A percentile compares a stretch with the other conserved stretches of the same genome.
Evolutionary conservation across 2,888 invertebrate genomes (phyloP).

Genomic region (Seira sanloemensis): DNA sequence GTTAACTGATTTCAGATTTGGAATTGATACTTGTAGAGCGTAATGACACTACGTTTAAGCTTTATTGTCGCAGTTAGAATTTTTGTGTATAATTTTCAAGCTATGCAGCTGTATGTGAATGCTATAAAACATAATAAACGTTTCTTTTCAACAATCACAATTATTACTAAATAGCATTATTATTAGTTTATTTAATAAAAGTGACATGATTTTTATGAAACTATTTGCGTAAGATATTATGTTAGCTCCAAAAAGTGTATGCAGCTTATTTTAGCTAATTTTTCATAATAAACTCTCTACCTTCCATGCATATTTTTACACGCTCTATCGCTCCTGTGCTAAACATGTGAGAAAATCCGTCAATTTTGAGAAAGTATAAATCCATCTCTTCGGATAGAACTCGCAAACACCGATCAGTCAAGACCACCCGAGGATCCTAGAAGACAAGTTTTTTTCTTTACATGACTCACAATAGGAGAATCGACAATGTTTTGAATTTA

Average conservation of each 20-base stretch:
- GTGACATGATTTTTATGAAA: no score
- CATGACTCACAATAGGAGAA: background rate
- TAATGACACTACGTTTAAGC: no score
- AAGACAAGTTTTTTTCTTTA: background rate
- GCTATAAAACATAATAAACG: background rate
- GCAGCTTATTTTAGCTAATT: no score
- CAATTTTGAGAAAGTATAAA: constrained; percentile 53
- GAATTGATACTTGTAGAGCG: no score
- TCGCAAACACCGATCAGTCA: constrained; percentile 43
- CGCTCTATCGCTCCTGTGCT: constrained; percentile 32
- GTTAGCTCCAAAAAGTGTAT: no score
- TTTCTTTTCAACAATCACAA: no score
- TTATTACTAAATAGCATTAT: no score
- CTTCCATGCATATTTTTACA: constrained; percentile 2
- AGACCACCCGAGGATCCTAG: constrained; percentile 33
- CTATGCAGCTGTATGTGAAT: background rate
- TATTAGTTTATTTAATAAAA: no score
- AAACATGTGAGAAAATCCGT: constrained; percentile 51
- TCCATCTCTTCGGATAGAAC: constrained; percentile 43
- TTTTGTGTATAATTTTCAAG: background rate
- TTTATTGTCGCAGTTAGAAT: no score
- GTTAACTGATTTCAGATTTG: no score
- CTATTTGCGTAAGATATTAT: no score
- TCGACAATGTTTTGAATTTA: background rate
- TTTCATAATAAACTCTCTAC: constrained; percentile 38